Evolutionary conservation across 2,797 vertebrate species (phyloP).

Genomic region (Clangula hyemalis): DNA sequence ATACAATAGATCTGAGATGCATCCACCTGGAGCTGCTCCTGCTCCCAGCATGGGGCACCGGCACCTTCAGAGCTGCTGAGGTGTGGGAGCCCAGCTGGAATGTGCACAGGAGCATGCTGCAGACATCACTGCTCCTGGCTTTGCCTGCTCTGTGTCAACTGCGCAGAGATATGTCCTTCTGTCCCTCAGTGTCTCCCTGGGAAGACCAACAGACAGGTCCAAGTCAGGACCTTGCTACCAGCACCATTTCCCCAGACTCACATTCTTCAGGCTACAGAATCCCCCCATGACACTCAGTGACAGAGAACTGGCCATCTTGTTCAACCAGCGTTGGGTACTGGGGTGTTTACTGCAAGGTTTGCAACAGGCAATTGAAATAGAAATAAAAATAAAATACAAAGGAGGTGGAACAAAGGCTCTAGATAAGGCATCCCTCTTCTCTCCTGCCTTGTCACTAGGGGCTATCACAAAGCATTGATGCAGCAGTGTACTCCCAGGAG

Average conservation of each 20-base stretch:
- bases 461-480: background rate
- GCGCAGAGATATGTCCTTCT: background rate
- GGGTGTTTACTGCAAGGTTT: background rate
- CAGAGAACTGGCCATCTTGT: background rate
- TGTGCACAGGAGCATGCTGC: background rate
- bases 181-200: background rate
- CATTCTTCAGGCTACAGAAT: background rate
- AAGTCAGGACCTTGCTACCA: background rate
- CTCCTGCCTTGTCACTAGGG: background rate
- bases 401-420: background rate
- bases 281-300: background rate
- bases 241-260: background rate
- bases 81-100: background rate
- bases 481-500: background rate
- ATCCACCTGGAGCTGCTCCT: background rate
- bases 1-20: background rate
- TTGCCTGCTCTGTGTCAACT: background rate
- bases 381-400: no score
- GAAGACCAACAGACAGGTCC: accelerated
- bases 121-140: background rate
- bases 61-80: background rate
- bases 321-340: background rate
- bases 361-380: background rate
- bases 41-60: background rate
- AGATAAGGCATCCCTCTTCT: background rate